These are phyloP conservation scores for Acipenser oxyrinchus DNA, from an alignment of 2,797 vertebrate species.

Conservation along the genomic window DNA sequence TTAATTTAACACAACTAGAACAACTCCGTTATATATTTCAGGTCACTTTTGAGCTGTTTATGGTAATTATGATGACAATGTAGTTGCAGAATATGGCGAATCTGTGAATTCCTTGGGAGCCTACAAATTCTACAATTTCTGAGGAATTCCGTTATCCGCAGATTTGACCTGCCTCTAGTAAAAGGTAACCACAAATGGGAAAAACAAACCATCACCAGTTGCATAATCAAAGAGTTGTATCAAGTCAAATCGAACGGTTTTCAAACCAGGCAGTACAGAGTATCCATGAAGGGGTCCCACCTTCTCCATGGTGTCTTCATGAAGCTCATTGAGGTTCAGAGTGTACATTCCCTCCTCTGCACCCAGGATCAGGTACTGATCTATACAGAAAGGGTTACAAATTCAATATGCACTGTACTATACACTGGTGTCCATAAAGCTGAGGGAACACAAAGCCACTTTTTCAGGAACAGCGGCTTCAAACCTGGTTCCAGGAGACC, in stretches of 20 bases:
- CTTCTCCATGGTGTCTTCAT: constrained; percentile 81
- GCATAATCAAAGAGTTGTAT: not conserved
- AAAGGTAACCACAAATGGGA: not conserved
- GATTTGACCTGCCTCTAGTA: not conserved
- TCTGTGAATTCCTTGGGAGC: too few relatives aligned
- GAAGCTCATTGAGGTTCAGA: constrained; percentile 79
- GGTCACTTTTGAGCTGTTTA: not conserved
- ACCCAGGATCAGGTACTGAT: constrained; percentile 77
- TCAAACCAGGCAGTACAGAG: not conserved
- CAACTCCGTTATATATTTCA: too few relatives aligned
- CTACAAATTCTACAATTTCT: too few relatives aligned
- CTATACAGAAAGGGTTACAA: constrained; percentile 32
- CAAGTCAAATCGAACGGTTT: not conserved
- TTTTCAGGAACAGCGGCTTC: too few relatives aligned
- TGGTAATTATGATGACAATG: too few relatives aligned
- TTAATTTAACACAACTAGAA: not conserved
- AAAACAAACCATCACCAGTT: not conserved
- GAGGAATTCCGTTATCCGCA: too few relatives aligned
- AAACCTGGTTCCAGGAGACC: too few relatives aligned
- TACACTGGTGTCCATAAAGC: too few relatives aligned
- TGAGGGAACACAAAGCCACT: too few relatives aligned
- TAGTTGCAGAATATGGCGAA: too few relatives aligned
- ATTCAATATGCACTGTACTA: too few relatives aligned
- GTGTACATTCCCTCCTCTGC: constrained; percentile 79
- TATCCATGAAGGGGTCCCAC: constrained; percentile 32